Evolutionary conservation across 1,140 invertebrate genomes (phyloP), one percentile per base, ranked within the genome.

Genomic region (Leguminivora glycinivorella): DNA sequence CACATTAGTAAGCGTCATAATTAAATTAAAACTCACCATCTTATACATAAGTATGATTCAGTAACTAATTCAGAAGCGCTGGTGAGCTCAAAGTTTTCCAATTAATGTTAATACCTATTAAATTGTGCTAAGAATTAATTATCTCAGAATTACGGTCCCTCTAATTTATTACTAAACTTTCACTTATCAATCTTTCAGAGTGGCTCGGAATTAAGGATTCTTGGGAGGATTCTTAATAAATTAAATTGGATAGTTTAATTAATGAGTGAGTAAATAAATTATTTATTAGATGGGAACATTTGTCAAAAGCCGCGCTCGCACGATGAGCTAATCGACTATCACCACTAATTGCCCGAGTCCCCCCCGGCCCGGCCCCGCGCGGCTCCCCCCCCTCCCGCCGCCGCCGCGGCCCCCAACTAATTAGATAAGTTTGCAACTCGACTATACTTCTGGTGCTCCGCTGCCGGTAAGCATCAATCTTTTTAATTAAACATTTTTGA

Each of bases 401-500:
- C 71, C 71, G 72, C 73, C 74, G 69, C 71, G 58, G 67, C 73
- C 78, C 74, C 83, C 78, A 83, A 90, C 88, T 90, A 90, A 90
- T 90, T 90, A 90, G 87, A 89, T 91, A 91, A 91, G 87, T 91
- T 91, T 89, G 86, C 87, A 89, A 89, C 87, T 91, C 83, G 76
- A 88, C 87, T 89, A 84, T 91, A 89, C 86, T 91, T 89, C 85
- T 89, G 85, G 82, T 84, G 80, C 83, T 83, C 80, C 78, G 85
- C 80, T 81, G 81, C 82, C 88, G 86, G 86, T 91, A 89, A 89
- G 84, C 89, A 89, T 91, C 87, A 91, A 91, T 91, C 89, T 91
- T 89, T 91, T 91, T 89, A 91, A 91, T 91, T 89, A 91, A 91
- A 89, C 83, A 91, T 91, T 91, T 91, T 91, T 89, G 86, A 89